Percentiles rank a stretch among this genome's conserved stretches.
Evolutionary conservation across 2,797 vertebrate genomes (phyloP).

Genomic region (Botia almorhae): DNA sequence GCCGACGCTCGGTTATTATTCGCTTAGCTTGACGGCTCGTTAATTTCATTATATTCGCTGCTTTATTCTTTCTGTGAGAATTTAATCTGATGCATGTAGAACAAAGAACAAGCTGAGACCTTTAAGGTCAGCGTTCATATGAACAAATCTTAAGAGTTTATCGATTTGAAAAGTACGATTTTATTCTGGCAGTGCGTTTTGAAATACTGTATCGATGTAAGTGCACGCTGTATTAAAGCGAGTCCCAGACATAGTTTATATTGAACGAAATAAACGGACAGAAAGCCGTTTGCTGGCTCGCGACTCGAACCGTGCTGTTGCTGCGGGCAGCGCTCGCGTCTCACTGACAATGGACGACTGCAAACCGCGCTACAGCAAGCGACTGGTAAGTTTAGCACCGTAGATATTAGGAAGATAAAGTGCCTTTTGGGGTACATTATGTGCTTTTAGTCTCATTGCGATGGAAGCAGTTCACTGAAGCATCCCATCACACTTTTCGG

Average conservation of each 20-base stretch:
- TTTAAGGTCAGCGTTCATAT: background rate
- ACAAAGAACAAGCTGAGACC: background rate
- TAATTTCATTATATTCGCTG: background rate
- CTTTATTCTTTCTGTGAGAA: background rate
- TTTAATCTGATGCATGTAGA: background rate
- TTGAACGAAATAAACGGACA: background rate
- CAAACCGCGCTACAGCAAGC: constrained; percentile 88
- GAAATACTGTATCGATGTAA: background rate
- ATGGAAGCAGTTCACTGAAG: background rate
- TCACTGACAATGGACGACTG: constrained; percentile 79
- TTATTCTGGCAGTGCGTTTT: background rate
- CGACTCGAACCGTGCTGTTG: background rate
- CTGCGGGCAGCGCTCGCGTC: background rate
- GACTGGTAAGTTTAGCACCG: constrained; percentile 84
- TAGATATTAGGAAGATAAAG: background rate
- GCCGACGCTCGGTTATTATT: background rate
- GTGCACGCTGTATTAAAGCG: background rate
- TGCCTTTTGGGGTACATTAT: background rate
- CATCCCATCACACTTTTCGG: too few relatives aligned
- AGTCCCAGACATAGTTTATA: background rate
- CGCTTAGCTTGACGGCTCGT: background rate
- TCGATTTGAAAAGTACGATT: background rate
- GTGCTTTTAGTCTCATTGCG: background rate
- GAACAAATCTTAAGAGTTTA: background rate
- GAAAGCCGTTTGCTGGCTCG: constrained; percentile 8